A percentile compares a stretch with the other conserved stretches of the same genome.
Conservation (phyloP, 2,797 vertebrate genomes). For the Lacerta viridis region DNA sequence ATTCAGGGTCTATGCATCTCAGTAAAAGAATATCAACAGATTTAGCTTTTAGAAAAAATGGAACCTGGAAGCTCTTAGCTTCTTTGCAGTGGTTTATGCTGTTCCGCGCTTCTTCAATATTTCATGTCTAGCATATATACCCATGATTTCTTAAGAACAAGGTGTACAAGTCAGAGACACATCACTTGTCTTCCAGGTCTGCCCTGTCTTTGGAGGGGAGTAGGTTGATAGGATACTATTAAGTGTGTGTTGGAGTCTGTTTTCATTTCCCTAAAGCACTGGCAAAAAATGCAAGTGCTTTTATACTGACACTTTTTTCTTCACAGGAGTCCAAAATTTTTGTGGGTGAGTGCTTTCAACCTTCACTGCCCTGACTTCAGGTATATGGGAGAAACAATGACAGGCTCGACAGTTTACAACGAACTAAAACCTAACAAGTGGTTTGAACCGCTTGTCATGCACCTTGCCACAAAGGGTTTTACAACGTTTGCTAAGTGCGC, state of each 20-base stretch:
- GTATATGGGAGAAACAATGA: constrained; percentile 25
- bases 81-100: constrained; percentile 41
- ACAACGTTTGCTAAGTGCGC: background rate
- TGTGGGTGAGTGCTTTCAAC: background rate
- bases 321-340: background rate
- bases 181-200: constrained; percentile 41
- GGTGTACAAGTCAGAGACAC: constrained; percentile 37
- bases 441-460: background rate
- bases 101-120: constrained; percentile 34
- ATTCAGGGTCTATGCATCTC: background rate
- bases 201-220: constrained; percentile 31
- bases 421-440: constrained; percentile 20
- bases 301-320: constrained; percentile 27
- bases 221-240: constrained; percentile 25
- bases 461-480: constrained; percentile 9
- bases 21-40: background rate
- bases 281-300: background rate
- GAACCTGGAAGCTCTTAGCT: background rate
- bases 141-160: constrained; percentile 51
- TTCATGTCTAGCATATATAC: constrained; percentile 54
- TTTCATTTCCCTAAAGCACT: constrained; percentile 45
- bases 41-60: constrained; percentile 19
- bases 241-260: constrained; percentile 47
- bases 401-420: constrained; percentile 8
- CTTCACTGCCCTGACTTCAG: background rate